Evolutionary conservation across 2,797 vertebrate species (phyloP).

Genomic region (Furcifer pardalis): DNA sequence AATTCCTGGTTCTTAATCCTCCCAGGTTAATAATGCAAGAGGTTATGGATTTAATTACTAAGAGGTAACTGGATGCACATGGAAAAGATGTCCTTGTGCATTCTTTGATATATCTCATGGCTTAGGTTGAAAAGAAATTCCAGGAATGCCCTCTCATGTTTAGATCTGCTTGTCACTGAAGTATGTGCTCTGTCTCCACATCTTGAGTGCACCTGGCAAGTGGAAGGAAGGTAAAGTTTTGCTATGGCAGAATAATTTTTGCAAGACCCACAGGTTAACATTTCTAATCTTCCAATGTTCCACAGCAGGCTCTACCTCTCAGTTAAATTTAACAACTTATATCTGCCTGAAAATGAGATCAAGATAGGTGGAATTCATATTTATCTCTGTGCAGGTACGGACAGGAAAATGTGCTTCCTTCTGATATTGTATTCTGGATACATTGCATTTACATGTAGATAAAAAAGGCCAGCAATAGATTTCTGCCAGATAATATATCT

Average conservation of each 20-base stretch:
- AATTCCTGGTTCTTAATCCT: not conserved
- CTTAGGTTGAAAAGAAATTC: not conserved
- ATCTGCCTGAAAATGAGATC: conserved; percentile 35
- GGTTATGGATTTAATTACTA: not conserved
- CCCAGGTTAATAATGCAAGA: not conserved
- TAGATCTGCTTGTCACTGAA: not conserved
- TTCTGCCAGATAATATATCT: conserved; percentile 14
- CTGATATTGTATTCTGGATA: conserved; percentile 9
- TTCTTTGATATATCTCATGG: not conserved
- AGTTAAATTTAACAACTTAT: conserved; percentile 36
- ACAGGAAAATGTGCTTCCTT: conserved; percentile 22
- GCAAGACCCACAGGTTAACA: conserved; percentile 37
- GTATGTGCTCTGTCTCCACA: not conserved
- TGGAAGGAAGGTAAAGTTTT: conserved; percentile 4
- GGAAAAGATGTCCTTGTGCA: not conserved
- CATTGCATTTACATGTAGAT: conserved; percentile 24
- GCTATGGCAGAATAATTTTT: conserved; percentile 28
- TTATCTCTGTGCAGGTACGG: conserved; percentile 23
- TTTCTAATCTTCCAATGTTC: conserved; percentile 30
- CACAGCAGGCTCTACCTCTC: not conserved
- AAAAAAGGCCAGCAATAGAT: conserved; percentile 13
- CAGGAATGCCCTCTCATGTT: not conserved
- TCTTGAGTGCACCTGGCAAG: not conserved
- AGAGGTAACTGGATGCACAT: not conserved
- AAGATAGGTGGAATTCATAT: conserved; percentile 27